A percentile compares a stretch with the other conserved stretches of the same genome.
Evolutionary conservation across 2,113 vertebrate species (phyloP).

Genomic region (Piprites chloris): DNA sequence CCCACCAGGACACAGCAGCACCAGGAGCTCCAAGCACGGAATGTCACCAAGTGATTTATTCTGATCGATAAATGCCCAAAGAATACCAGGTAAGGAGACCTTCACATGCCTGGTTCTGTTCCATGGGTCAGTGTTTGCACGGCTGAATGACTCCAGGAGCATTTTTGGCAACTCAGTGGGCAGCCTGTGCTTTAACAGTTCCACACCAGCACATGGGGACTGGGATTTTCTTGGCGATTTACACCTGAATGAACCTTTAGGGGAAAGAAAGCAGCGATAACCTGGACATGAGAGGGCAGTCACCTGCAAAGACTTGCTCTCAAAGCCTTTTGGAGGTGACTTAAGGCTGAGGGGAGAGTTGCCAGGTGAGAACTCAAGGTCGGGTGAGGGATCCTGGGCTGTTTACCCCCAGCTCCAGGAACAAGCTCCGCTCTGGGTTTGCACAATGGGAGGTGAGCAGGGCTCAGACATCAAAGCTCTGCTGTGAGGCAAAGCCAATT

Average conservation of each 20-base stretch:
- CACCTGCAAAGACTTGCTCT: neutral
- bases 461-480: neutral
- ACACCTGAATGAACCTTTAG: fast-evolving
- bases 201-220: neutral
- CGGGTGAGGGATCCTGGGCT: fast-evolving
- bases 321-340: neutral
- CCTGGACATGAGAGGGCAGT: neutral
- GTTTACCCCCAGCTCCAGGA: neutral
- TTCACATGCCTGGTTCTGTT: neutral
- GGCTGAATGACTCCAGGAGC: neutral
- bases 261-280: neutral
- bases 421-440: neutral
- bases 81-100: neutral
- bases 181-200: neutral
- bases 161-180: neutral
- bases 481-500: neutral
- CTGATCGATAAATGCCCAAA: neutral
- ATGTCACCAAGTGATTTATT: neutral
- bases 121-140: fast-evolving
- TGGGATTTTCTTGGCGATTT: neutral
- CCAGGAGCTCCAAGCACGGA: neutral
- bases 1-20: neutral
- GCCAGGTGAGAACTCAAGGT: neutral
- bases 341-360: neutral
- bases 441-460: neutral